These are phyloP conservation scores for Melikaiella ostensackeni DNA, from an alignment of 2,888 invertebrate species.

Conservation along the genomic window DNA sequence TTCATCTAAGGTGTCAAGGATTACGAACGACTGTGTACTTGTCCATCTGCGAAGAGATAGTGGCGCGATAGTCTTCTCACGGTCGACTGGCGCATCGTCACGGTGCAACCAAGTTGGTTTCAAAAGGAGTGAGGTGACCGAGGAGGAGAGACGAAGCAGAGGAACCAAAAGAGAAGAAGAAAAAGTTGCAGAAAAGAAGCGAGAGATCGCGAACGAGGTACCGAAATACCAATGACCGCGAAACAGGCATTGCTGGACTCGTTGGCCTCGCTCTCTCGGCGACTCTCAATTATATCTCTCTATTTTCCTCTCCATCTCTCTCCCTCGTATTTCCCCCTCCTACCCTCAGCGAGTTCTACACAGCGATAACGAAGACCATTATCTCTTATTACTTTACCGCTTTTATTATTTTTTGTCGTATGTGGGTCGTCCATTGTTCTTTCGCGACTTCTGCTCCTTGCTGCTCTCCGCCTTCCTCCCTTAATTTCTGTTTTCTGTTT, in stretches of 20 bases:
- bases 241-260: conserved; percentile 34
- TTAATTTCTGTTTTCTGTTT: conserved; percentile 23
- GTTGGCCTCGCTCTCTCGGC: conserved; percentile 29
- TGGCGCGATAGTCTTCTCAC: conserved; percentile 34
- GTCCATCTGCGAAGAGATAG: conserved; percentile 27
- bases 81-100: conserved; percentile 37
- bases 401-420: conserved; percentile 58
- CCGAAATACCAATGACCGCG: conserved; percentile 39
- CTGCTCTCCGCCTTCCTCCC: conserved; percentile 15
- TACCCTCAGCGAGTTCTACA: not conserved
- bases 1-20: conserved; percentile 19
- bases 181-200: conserved; percentile 32
- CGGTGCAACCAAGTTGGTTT: conserved; percentile 24
- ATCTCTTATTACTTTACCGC: conserved; percentile 61
- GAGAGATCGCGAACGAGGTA: conserved; percentile 31
- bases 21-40: conserved; percentile 11
- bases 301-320: conserved; percentile 20
- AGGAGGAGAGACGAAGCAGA: not conserved
- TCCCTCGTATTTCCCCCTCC: conserved; percentile 4
- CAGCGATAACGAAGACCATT: conserved; percentile 61
- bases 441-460: conserved; percentile 37
- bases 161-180: not conserved
- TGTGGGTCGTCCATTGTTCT: conserved; percentile 56
- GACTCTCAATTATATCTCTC: conserved; percentile 6
- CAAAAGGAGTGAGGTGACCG: not conserved